Evolutionary conservation across 2,888 invertebrate genomes (phyloP).

Genomic region (Ephialtes manifestator): DNA sequence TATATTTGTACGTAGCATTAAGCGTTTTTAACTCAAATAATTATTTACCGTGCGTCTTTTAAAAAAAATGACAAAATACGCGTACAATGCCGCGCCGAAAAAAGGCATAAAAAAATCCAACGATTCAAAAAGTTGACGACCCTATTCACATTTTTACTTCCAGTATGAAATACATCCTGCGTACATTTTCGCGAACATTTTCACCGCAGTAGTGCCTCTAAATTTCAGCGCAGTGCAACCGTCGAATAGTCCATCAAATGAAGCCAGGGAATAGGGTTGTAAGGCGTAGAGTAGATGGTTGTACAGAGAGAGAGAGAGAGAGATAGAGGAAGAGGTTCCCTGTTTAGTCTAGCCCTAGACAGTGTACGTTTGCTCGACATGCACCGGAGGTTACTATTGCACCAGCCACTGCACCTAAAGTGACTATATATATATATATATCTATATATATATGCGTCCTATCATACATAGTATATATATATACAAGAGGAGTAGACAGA

Average conservation of each 20-base stretch:
- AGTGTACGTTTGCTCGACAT: slow-evolving; percentile 68
- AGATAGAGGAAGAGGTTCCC: slow-evolving; percentile 44
- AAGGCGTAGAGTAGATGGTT: slow-evolving; percentile 56
- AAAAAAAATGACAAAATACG: no score
- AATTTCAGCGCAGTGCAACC: background rate
- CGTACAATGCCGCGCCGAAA: no score
- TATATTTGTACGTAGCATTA: no score
- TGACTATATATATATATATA: slow-evolving; percentile 37
- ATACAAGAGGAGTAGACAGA: slow-evolving; percentile 23
- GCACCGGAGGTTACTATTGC: slow-evolving; percentile 67
- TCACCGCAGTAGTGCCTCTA: background rate
- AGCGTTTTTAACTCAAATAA: no score
- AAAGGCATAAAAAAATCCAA: no score
- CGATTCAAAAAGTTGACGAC: background rate
- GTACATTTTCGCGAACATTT: background rate
- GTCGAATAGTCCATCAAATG: slow-evolving; percentile 59
- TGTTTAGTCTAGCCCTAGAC: slow-evolving; percentile 67
- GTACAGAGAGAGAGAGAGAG: slow-evolving; percentile 34
- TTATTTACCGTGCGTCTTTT: no score
- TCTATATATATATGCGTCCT: slow-evolving; percentile 23
- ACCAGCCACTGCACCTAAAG: slow-evolving; percentile 58
- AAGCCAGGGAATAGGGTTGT: slow-evolving; percentile 65
- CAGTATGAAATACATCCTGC: background rate
- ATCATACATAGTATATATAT: slow-evolving; percentile 39
- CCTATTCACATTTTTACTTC: background rate